These are phyloP conservation scores for Melanerpes formicivorus DNA, from an alignment of 2,113 vertebrate genomes.

Conservation along the genomic window DNA sequence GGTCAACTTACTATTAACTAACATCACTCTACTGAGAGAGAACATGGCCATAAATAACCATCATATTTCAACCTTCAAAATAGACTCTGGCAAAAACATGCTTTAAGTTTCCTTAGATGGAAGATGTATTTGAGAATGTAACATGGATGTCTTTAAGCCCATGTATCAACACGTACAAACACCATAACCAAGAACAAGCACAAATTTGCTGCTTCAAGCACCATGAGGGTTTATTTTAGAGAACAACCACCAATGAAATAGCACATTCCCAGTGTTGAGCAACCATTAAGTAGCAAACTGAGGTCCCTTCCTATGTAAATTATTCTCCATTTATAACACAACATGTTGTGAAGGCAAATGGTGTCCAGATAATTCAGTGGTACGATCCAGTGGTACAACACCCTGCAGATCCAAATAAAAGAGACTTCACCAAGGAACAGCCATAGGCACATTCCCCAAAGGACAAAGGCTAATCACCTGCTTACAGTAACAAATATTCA, in stretches of 20 bases:
- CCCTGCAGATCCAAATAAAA: neutral
- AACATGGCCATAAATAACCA: neutral
- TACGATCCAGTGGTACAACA: neutral
- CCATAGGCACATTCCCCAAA: neutral
- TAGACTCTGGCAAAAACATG: neutral
- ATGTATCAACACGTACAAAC: neutral
- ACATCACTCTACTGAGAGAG: accelerated
- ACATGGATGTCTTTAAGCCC: neutral
- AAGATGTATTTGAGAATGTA: neutral
- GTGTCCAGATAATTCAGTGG: neutral
- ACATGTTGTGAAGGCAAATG: neutral
- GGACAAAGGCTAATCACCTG: neutral
- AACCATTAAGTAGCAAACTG: neutral
- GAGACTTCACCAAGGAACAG: neutral
- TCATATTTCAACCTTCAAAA: neutral
- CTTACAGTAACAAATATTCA: neutral
- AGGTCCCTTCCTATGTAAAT: neutral
- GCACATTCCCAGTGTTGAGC: neutral
- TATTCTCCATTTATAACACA: neutral
- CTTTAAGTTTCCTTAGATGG: neutral
- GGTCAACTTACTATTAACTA: neutral
- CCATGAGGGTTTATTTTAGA: neutral
- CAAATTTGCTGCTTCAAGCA: neutral
- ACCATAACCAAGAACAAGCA: neutral
- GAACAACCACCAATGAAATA: neutral